Base-by-base conservation (phyloP, 2,797 vertebrate species). In the Centroberyx gerrardi region DNA sequence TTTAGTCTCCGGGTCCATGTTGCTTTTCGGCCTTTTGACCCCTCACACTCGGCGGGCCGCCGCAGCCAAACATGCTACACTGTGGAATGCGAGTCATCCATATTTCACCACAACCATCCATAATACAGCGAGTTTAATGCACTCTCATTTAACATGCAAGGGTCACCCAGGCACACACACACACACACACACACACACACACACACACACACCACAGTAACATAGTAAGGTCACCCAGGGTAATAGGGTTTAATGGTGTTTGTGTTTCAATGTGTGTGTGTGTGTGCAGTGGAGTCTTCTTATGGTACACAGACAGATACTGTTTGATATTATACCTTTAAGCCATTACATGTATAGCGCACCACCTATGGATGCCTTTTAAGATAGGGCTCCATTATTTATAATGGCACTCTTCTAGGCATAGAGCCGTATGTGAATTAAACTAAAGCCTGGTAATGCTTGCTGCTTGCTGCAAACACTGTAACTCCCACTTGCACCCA, bases 41-140 rank as follows among this genome's bases (percentile, higher is more conserved):
- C 10, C 1, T 48, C 29, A 48, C 29, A 60, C 67, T 70, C 17
- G 4, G 76, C 33, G 28, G 36, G 27, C 53, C 54, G 8, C 29
- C 14, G 56, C 51, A 28, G 51, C 29, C 70, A 62, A 49, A 51
- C 62, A 31, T 13, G 27, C 29, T 12, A 18, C 27, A 49, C 48
- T 17, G 38, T 9, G 58, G 48, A 56, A 18, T 15, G 52, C 46
- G 31, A 56, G 44, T 31, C 80, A 78, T 87, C 64, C 64, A 84
- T 86, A 77, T 84, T 79, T 82, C 62, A 88, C 62, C 46, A 27
- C 54, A 38, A 22, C 54, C 52, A 72, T 78, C 68, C 28, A 76
- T 87, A 82, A 84, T 77, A 12, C 29, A 85, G 46, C 36, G 55
- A 38, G 49, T 63, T 62, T 42, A 22, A 28, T 72, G 13, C 3